A percentile compares a stretch with the other conserved stretches of the same genome.
phyloP scores from a whole-genome alignment of 2,113 vertebrate genomes.

The Chionodraco myersi region DNA sequence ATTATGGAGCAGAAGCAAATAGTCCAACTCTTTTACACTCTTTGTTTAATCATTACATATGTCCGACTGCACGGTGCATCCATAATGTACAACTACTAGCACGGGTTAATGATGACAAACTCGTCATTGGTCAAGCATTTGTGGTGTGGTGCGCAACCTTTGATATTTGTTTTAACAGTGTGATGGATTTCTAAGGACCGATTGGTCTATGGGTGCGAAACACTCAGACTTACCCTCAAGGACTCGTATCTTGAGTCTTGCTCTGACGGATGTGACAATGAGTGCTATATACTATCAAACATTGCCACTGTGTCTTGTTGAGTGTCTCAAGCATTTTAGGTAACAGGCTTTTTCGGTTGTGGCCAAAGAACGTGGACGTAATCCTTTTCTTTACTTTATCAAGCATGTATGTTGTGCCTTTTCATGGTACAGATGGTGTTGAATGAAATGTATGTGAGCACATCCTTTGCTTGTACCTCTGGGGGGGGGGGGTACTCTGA shows the following conservation, averaged over 20 bases:
- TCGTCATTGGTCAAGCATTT: not conserved
- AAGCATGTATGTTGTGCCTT: not conserved
- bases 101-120: slow-evolving; percentile 41
- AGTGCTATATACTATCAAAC: slow-evolving; percentile 1
- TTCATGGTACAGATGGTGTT: not conserved
- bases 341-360: not conserved
- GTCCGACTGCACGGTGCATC: not conserved
- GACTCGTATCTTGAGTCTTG: not conserved
- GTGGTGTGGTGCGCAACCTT: not conserved
- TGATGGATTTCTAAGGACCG: not conserved
- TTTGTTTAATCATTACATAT: slow-evolving; percentile 53
- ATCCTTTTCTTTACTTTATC: not conserved
- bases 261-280: not conserved
- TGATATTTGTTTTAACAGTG: not conserved
- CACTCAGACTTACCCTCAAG: not conserved
- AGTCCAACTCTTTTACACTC: slow-evolving; percentile 1
- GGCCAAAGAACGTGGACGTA: not conserved
- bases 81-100: not conserved
- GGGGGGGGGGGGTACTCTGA: slow-evolving; percentile 41
- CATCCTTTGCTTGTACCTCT: slow-evolving; percentile 30
- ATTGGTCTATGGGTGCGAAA: not conserved
- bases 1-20: slow-evolving; percentile 8
- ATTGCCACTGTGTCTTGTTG: too few relatives aligned
- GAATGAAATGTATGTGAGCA: slow-evolving; percentile 33
- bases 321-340: not conserved